Evolutionary conservation across 2,888 invertebrate genomes (phyloP), one percentile per base, ranked within the genome.

Genomic region (Drosophila formosana): DNA sequence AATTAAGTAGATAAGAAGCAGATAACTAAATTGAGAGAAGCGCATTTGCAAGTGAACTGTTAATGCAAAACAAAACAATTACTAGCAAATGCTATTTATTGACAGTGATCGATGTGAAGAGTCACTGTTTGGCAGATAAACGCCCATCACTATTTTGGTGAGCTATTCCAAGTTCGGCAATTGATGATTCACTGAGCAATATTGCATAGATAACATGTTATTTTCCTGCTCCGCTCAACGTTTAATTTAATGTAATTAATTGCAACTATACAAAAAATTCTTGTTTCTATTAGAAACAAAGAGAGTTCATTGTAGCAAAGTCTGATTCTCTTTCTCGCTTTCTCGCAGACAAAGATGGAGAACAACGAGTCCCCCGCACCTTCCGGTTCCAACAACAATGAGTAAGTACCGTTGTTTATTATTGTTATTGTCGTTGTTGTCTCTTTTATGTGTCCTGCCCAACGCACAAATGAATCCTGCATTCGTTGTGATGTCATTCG

Each of bases 351-450:
- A 66, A 70, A 65, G 30, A 86, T 86, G 85, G 85, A 86, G 71
- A 89, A 84, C 66, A 86, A 89, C 73, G 85, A 86, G 43, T 74
- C 72, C 39, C 85, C 85, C 63, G 74, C 85, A 64, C 89, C 84
- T 45, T 89, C 85, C 52, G 85, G 85, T 37, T 80, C 88, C 50
- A 86, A 76, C 52, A 85, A 76, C 52, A 82, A 82, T 82, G 85
- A 86, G 85, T 86, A 89, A 89, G 85, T 85, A 47, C 25, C 13
- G 25, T 30, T 37, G 7, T 25, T 28, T 30, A 25, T 4, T 52
- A 1, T 26, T 9, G 9, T 41, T 53, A 6, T 11, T n/a, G 5
- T 32, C 18, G 18, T 1, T 18, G 18, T 52, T 34, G 3, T 28
- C 41, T 37, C n/a, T 46, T 18, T 18, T 18, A 18, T 18, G 18